These are phyloP conservation scores for Pogona vitticeps DNA, from an alignment of 2,113 vertebrate genomes.

Conservation along the genomic window DNA sequence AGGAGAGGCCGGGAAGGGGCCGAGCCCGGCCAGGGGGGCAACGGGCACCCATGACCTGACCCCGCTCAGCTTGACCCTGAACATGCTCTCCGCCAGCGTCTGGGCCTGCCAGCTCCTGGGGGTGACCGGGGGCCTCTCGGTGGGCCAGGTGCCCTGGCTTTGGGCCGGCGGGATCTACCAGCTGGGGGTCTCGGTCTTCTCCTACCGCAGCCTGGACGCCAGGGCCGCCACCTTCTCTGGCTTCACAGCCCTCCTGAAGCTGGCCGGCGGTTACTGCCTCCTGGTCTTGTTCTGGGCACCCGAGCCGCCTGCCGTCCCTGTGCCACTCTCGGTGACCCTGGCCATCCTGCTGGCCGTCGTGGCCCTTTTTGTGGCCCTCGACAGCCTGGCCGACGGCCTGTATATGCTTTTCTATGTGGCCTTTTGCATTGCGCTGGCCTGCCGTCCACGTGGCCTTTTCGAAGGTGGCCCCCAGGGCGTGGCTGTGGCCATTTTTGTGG, in stretches of 20 bases:
- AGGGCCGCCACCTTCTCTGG: slow-evolving; percentile 81
- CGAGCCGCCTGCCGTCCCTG: slow-evolving; percentile 64
- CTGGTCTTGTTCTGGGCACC: slow-evolving; percentile 69
- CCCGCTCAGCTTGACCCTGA: slow-evolving; percentile 76
- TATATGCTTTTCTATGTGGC: slow-evolving; percentile 81
- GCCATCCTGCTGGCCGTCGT: slow-evolving; percentile 81
- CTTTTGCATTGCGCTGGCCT: slow-evolving; percentile 82
- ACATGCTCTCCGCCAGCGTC: slow-evolving; percentile 82
- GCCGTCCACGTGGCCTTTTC: slow-evolving; percentile 77
- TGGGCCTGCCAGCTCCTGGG: slow-evolving; percentile 82
- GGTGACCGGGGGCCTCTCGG: slow-evolving; percentile 73
- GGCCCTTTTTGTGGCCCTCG: slow-evolving; percentile 78
- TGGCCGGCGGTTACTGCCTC: slow-evolving; percentile 82
- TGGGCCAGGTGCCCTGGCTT: slow-evolving; percentile 86
- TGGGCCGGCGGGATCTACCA: slow-evolving; percentile 86
- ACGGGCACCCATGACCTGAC: slow-evolving; percentile 49
- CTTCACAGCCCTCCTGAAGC: slow-evolving; percentile 80
- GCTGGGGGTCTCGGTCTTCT: slow-evolving; percentile 77
- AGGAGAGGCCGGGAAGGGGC: not conserved
- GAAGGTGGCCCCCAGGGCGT: slow-evolving; percentile 82
- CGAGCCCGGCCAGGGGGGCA: not conserved
- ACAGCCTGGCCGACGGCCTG: slow-evolving; percentile 76
- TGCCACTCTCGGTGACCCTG: slow-evolving; percentile 79
- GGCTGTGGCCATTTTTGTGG: slow-evolving; percentile 80
- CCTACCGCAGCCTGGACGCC: slow-evolving; percentile 78